phyloP scores from a whole-genome alignment of 2,888 invertebrate genomes.

The Gortyna flavago region DNA sequence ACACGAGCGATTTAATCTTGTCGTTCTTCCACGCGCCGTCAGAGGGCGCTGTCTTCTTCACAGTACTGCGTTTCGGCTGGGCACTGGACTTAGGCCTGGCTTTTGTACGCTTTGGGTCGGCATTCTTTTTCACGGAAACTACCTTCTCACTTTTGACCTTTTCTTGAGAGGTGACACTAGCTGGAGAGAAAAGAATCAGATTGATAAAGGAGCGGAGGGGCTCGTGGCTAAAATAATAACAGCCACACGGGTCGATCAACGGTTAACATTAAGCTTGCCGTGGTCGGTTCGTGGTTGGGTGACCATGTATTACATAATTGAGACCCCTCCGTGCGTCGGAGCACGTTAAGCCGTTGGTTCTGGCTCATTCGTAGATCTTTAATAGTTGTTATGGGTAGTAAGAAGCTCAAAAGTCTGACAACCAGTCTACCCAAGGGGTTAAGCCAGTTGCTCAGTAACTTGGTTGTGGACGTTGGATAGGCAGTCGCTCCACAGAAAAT shows the following conservation, averaged over 20 bases:
- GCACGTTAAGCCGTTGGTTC: background rate
- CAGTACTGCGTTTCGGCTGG: slow-evolving; percentile 25
- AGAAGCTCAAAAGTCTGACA: background rate
- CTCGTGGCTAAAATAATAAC: too few relatives aligned
- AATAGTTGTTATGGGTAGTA: background rate
- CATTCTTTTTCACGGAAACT: slow-evolving; percentile 51
- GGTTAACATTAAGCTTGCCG: background rate
- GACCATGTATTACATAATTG: background rate
- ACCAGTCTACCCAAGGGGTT: background rate
- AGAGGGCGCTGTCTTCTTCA: slow-evolving; percentile 46
- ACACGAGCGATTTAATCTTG: slow-evolving; percentile 72
- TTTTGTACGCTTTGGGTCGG: slow-evolving; percentile 46
- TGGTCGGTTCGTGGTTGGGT: too few relatives aligned
- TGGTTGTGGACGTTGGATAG: too few relatives aligned
- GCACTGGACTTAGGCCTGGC: slow-evolving; percentile 10
- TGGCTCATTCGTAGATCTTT: background rate
- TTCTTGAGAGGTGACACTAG: slow-evolving; percentile 58
- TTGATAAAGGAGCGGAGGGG: background rate
- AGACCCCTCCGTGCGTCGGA: background rate
- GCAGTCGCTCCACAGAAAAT: too few relatives aligned
- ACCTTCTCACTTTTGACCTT: slow-evolving; percentile 67
- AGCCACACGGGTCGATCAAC: background rate
- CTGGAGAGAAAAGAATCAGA: slow-evolving; percentile 43
- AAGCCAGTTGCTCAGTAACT: too few relatives aligned
- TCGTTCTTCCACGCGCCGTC: slow-evolving; percentile 64